phyloP scores from a whole-genome alignment of 2,888 invertebrate species.

The Conchocele bisecta region DNA sequence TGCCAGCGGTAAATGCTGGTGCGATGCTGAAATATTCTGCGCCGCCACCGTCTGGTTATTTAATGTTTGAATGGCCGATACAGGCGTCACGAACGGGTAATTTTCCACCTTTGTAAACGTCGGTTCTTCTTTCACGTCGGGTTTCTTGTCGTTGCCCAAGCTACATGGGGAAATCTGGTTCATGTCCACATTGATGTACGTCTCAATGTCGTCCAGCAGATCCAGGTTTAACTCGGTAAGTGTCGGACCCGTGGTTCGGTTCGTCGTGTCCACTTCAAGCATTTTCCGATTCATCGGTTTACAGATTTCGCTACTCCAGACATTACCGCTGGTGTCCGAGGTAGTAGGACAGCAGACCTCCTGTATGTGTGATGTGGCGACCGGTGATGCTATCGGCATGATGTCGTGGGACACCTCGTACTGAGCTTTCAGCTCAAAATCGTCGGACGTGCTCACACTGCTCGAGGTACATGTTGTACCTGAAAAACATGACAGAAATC shows the following conservation, averaged over 20 bases:
- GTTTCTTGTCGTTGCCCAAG: neutral
- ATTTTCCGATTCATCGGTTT: neutral
- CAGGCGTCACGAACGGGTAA: neutral
- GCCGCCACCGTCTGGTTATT: neutral
- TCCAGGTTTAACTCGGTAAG: slow-evolving; percentile 68
- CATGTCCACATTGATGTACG: slow-evolving; percentile 44
- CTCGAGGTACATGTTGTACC: slow-evolving; percentile 29
- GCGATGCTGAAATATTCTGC: neutral
- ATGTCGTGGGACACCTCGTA: slow-evolving; percentile 65
- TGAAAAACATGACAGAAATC: too few relatives aligned
- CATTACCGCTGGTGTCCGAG: slow-evolving; percentile 10
- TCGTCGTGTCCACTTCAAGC: slow-evolving; percentile 29
- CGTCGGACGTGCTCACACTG: slow-evolving; percentile 41
- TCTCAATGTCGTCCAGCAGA: slow-evolving; percentile 49
- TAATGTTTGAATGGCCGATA: too few relatives aligned
- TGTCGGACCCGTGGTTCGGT: slow-evolving; percentile 59
- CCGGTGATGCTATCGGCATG: slow-evolving; percentile 1
- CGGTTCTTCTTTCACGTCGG: slow-evolving; percentile 3
- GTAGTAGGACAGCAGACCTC: slow-evolving; percentile 9
- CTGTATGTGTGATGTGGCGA: slow-evolving; percentile 5
- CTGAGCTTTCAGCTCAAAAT: slow-evolving; percentile 68
- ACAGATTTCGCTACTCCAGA: slow-evolving; percentile 1
- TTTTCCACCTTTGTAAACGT: slow-evolving; percentile 1
- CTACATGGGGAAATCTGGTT: slow-evolving; percentile 9
- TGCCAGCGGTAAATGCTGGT: neutral